Base-by-base conservation (phyloP, 2,113 vertebrate species). In the Herpetotheres cachinnans region DNA sequence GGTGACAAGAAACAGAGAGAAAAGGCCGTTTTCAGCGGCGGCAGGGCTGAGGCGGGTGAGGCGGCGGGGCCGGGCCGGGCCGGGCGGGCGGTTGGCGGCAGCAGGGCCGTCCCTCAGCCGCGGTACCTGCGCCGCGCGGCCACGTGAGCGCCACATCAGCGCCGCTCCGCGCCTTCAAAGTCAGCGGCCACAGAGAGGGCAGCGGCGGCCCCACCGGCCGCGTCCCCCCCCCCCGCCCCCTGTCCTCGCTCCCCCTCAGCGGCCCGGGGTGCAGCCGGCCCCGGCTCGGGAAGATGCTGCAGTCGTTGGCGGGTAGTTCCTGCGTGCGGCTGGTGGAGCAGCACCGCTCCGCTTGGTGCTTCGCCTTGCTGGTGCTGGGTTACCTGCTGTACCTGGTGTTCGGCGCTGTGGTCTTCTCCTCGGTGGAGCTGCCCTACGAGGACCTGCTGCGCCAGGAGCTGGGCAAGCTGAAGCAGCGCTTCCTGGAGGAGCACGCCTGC, bases 371-470 rank as follows among this genome's bases (percentile, higher is more conserved):
- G 82, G 97, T 99, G 54, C 93, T 99, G 70, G 99, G 99, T 58
- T 99, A 99, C 91, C 47, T 99, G 76, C 98, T 99, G 10, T 99
- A 99, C 97, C 98, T 99, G 77, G 94, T 99, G 36, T 99, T 99
- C 97, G 99, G 99, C n/a, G 99, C 99, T 27, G 98, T 99, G 70
- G 98, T 99, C 52, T 99, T 99, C 95, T 99, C 99, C 7, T 99
- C 99, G n/a, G 99, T 99, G 71, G 99, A 99, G 98, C 98, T 99
- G 96, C 99, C 99, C 2, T 99, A 99, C 78, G 99, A 99, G 84
- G 99, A 99, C 98, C 97, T 97, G 70, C 98, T 99, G 95, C 99
- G 99, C 36, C 99, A 99, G 96, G 98, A 99, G 71, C 98, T 99
- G 92, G 93, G 98, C 95, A 98, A 98, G 92, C 96, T 99, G 27